A percentile compares a stretch with the other conserved stretches of the same genome.
phyloP scores from a whole-genome alignment of 2,797 vertebrate genomes.

The Lycodopsis pacificus region DNA sequence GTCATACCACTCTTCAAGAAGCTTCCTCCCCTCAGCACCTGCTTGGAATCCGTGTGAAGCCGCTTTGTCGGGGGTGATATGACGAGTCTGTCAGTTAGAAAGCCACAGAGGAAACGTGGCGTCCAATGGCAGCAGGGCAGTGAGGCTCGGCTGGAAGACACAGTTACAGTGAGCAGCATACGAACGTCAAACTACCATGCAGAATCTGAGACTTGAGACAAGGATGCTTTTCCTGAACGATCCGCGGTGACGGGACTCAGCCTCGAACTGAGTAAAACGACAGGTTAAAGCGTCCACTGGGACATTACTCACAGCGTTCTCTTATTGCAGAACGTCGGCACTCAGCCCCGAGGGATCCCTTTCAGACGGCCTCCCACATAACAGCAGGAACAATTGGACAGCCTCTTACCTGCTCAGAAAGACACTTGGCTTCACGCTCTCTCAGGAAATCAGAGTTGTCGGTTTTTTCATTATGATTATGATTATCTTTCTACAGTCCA shows the following conservation, averaged over 20 bases:
- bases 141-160: conserved; percentile 14
- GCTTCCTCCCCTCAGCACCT: conserved; percentile 42
- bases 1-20: conserved; percentile 29
- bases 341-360: conserved; percentile 13
- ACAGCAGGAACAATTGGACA: background rate
- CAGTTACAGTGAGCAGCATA: background rate
- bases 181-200: background rate
- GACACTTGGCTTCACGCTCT: conserved; percentile 25
- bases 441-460: conserved; percentile 40
- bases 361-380: background rate
- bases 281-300: background rate
- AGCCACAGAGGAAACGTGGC: conserved; percentile 25
- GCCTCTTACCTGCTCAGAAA: conserved; percentile 23
- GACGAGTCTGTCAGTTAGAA: conserved; percentile 39
- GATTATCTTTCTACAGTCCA: conserved; percentile 4
- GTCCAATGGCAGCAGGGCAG: conserved; percentile 12
- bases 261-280: conserved; percentile 4
- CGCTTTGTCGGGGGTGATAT: conserved; percentile 44
- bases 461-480: conserved; percentile 24
- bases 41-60: conserved; percentile 33
- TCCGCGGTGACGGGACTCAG: background rate
- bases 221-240: background rate
- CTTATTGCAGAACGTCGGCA: background rate
- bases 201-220: background rate
- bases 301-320: background rate